Base-by-base conservation (phyloP, 2,113 vertebrate species). In the Cavia aperea region DNA sequence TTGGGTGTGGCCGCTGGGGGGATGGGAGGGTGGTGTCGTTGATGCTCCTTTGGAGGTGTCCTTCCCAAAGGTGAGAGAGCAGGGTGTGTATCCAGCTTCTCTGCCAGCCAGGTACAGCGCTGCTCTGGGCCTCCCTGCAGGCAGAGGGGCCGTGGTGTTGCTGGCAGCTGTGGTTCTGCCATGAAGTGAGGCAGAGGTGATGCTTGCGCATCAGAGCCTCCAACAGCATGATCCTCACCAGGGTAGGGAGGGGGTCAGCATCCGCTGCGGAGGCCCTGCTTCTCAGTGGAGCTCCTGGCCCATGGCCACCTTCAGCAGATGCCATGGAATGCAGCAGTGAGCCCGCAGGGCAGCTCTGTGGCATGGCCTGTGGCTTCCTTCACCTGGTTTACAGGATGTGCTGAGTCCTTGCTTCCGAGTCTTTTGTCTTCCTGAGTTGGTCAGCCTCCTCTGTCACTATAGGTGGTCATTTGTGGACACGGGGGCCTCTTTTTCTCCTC, bases 31-130 rank as follows among this genome's bases (percentile, higher is more conserved):
- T 15, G 0, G 49, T 2, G n/a, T 5, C 9, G 51, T 5, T 15
- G 0, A 0, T 0, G 12, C 4, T 1, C 2, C 39, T 79, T 21
- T 0, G 2, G 5, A 70, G 65, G 5, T 9, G 12, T 2, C 13
- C 11, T 49, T 54, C 19, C 26, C 1, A 12, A 72, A n/a, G 18
- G 31, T 0, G 15, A 78, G 66, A 54, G 54, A 62, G 15, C 36
- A 43, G 24, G 29, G 21, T 33, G 0, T 72, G 23, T 11, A 29
- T 26, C 56, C 19, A 26, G 23, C 23, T 3, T 9, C 10, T 62
- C 65, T n/a, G n/a, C 60, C 46, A 29, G 39, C 15, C 43, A 4
- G 4, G 54, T 11, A 0, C 1, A 21, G 10, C 10, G 75, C 16
- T 6, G 36, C 46, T 75, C 70, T 10, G 63, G 21, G 49, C 31